Base-by-base conservation (phyloP, 2,888 invertebrate genomes). In the Odiellus spinosus region DNA sequence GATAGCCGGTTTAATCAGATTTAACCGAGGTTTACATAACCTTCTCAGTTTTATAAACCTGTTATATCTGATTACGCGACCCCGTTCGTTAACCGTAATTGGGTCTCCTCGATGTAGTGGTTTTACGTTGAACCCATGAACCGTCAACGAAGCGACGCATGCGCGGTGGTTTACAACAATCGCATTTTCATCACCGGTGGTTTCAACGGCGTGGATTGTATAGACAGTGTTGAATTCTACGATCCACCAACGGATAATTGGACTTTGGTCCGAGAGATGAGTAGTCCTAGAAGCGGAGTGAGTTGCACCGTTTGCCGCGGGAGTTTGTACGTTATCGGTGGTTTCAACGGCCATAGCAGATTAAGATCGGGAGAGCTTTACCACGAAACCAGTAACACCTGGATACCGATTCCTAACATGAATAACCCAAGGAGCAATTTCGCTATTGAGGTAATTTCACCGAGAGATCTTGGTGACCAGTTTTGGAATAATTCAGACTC, bases 351-450 rank as follows among this genome's bases (percentile, higher is more conserved):
- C 3, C 72, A 74, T 55, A 72, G 72, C 21, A 67, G 84, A 10
- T 42, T 52, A n/a, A 10, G 17, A 3, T 46, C 21, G 14, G 52
- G 46, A 12, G 67, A 67, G 54, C 58, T 58, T 39, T 58, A 53
- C 39, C 50, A 57, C 40, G 51, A 52, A 1, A 32, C 38, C 2
- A 39, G 42, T 1, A 46, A 49, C n/a, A 17, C 73, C 40, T 86
- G 85, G 85, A 72, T 73, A 49, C 70, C 72, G 53, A 73, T 81
- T 21, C 71, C 77, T 0, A 76, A 77, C 56, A 84, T 86, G 85
- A 73, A 75, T 59, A 76, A 75, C 50, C 77, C 80, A 0, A 70
- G 85, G 44, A 84, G 84, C 62, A 86, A 86, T 64, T 85, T 85
- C 61, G 82, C 82, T 1, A 76, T 80, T 0, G 80, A 76, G 39